Evolutionary conservation across 2,888 invertebrate species (phyloP), one percentile per base, ranked within the genome.

Genomic region (Diogma glabrata): DNA sequence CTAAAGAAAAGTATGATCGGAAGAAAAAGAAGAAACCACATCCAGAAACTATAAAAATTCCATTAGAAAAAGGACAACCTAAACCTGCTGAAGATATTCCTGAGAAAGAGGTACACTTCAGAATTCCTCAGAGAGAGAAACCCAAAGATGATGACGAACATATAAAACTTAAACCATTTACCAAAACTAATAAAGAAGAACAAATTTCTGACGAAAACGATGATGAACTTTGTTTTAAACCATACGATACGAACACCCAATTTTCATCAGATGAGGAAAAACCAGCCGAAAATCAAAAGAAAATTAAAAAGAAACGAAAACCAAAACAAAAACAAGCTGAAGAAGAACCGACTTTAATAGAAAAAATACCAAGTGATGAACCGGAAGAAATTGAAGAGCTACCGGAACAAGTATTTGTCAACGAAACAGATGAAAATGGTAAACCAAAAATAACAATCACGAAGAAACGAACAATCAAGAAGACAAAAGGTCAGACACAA

Each of bases 11-110:
- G 33, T 60, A 66, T 47, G 64, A 64, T 52, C 63, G 67, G 46
- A 68, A 67, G 52, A 61, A 66, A 45, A 72, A 72, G 55, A 55
- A 65, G 2, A 67, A 71, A 52, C 66, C 67, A 2, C 67, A 69
- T 58, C 72, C 68, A 47, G 73, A 77, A 59, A 67, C 66, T 3
- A 65, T 65, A 30, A 63, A 72, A 56, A 60, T 66, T 4, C 64
- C 70, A 40, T 69, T 73, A 23, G 63, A 72, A n/a, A 70, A 71
- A 48, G 69, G 72, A 22, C 61, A 67, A 48, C 69, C 71, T 23
- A 66, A 64, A 40, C 55, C 60, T 40, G 53, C 58, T 19, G 65
- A 67, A 55, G 61, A 65, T 23, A 48, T 57, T 10, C 66, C 68
- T 12, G 63, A 66, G 47, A 59, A 61, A 20, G 58, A 65, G 12